These are phyloP conservation scores for Microchirus variegatus DNA, from an alignment of 2,797 vertebrate genomes.

Conservation along the genomic window DNA sequence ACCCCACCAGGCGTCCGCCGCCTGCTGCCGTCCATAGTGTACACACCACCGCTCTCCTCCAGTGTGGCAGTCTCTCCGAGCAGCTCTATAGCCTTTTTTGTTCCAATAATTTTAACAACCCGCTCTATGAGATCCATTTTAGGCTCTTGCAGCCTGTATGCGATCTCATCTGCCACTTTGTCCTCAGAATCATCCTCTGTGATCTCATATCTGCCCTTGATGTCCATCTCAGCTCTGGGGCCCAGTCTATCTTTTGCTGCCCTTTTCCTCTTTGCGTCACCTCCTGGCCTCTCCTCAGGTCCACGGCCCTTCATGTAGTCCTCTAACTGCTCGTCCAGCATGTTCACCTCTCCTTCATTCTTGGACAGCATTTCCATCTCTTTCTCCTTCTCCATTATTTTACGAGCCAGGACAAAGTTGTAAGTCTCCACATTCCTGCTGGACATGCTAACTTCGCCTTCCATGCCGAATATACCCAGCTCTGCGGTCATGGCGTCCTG, in stretches of 20 bases:
- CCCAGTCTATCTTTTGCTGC: slow-evolving; percentile 88
- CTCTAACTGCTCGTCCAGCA: slow-evolving; percentile 89
- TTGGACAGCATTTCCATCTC: slow-evolving; percentile 71
- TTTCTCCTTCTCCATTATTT: slow-evolving; percentile 86
- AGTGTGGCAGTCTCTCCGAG: slow-evolving; percentile 91
- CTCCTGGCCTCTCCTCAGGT: slow-evolving; percentile 68
- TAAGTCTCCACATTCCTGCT: slow-evolving; percentile 95
- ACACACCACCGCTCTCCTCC: slow-evolving; percentile 92
- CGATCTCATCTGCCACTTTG: slow-evolving; percentile 92
- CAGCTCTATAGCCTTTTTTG: slow-evolving; percentile 91
- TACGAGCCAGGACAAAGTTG: slow-evolving; percentile 92
- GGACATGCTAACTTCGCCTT: slow-evolving; percentile 88
- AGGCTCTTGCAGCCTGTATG: slow-evolving; percentile 92
- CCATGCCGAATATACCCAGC: slow-evolving; percentile 93
- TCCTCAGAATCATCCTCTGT: slow-evolving; percentile 88
- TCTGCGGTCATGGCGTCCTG: slow-evolving; percentile 91
- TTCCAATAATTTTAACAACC: slow-evolving; percentile 87
- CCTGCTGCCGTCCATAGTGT: slow-evolving; percentile 92
- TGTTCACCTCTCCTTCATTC: slow-evolving; percentile 70
- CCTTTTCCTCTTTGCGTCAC: slow-evolving; percentile 89
- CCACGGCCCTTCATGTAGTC: slow-evolving; percentile 86
- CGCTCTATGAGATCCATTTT: slow-evolving; percentile 92
- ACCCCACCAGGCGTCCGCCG: slow-evolving; percentile 96
- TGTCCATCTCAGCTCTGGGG: slow-evolving; percentile 88
- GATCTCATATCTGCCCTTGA: slow-evolving; percentile 90